Evolutionary conservation across 1,140 invertebrate species (phyloP).

Genomic region (Drosophila novamexicana): DNA sequence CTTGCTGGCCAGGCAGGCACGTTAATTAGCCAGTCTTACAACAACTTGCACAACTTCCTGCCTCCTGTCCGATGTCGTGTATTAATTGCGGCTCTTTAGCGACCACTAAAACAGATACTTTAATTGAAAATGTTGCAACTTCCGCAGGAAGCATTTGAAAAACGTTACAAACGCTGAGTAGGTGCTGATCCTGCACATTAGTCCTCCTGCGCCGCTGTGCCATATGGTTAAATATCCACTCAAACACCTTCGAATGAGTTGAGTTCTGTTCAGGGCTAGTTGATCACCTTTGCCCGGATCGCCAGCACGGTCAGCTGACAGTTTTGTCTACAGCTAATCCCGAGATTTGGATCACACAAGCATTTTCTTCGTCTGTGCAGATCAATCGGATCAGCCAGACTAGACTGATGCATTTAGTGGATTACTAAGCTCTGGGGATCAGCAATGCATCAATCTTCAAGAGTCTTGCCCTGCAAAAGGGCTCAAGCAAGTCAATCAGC

Average conservation of each 20-base stretch:
- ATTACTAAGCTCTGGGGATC: not conserved
- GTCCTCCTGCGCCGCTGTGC: not conserved
- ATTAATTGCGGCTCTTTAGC: constrained; percentile 78
- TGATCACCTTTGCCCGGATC: constrained; percentile 3
- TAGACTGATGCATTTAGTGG: not conserved
- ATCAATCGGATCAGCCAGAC: not conserved
- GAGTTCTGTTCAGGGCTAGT: constrained; percentile 4
- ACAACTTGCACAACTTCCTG: constrained; percentile 64
- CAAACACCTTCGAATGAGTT: constrained; percentile 5
- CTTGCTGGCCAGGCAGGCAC: constrained; percentile 47
- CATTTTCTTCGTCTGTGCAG: not conserved
- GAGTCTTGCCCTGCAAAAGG: not conserved
- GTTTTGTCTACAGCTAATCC: constrained; percentile 11
- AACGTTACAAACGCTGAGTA: constrained; percentile 37
- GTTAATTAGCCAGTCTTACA: constrained; percentile 58
- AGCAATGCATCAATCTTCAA: not conserved
- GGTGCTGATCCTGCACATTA: constrained; percentile 43
- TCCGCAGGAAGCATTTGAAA: constrained; percentile 70
- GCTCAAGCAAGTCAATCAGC: not conserved
- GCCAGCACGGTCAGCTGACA: constrained; percentile 5
- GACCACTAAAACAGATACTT: constrained; percentile 47
- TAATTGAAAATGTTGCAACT: constrained; percentile 76
- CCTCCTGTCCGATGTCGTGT: constrained; percentile 28
- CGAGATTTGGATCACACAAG: not conserved
- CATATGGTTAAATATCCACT: constrained; percentile 18